A percentile compares a stretch with the other conserved stretches of the same genome.
phyloP scores from a whole-genome alignment of 2,113 vertebrate genomes.

The Chauna torquata region DNA sequence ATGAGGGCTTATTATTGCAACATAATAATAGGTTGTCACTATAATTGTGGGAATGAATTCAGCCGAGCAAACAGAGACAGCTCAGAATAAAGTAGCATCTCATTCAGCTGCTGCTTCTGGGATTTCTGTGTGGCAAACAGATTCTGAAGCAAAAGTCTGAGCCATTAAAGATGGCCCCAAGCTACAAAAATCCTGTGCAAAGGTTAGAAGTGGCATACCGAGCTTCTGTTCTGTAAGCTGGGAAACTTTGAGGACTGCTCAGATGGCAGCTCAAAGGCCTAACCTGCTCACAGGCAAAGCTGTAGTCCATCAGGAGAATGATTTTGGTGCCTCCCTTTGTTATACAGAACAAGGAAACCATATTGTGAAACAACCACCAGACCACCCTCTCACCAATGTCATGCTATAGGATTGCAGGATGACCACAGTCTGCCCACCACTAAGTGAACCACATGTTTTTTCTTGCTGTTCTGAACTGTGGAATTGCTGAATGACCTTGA shows the following conservation, averaged over 20 bases:
- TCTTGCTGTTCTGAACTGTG: neutral
- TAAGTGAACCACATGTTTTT: neutral
- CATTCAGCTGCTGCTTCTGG: neutral
- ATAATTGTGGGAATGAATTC: slow-evolving; percentile 7
- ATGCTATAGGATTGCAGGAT: neutral
- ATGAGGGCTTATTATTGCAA: slow-evolving; percentile 13
- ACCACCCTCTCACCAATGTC: neutral
- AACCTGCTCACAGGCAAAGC: neutral
- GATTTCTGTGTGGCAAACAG: neutral
- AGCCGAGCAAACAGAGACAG: slow-evolving; percentile 9
- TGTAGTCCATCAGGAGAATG: neutral
- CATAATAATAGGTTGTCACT: slow-evolving; percentile 14
- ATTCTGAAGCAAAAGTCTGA: neutral
- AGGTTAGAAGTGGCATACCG: neutral
- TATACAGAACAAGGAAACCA: neutral
- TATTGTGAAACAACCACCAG: neutral
- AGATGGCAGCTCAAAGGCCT: neutral
- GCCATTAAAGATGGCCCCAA: neutral
- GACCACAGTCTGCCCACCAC: neutral
- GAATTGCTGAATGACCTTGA: neutral
- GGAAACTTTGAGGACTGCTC: neutral
- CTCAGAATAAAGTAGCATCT: neutral
- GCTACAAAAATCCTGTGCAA: neutral
- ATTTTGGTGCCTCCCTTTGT: neutral
- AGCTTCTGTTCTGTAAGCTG: neutral